Base-by-base conservation (phyloP, 1,140 invertebrate genomes). In the Lasioglossum albipes region DNA sequence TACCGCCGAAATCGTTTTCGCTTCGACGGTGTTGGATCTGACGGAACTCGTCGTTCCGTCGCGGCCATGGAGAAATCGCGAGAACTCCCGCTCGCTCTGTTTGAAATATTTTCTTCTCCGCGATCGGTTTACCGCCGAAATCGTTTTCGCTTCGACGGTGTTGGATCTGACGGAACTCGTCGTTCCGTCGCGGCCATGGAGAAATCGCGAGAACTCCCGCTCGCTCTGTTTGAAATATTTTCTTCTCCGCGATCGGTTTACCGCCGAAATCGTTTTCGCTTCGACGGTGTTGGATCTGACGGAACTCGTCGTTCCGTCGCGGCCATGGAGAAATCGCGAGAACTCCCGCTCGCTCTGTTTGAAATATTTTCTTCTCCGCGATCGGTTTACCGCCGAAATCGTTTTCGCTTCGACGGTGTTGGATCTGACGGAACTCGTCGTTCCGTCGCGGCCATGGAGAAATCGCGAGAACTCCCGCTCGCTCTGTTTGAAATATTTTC, bases 281-380 rank as follows among this genome's bases (percentile, higher is more conserved):
- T 20, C 18, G 41, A 59, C 54, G 12, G 45, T 12, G 10, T 49
- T 36, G 36, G 36, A 36, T 36, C 36, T 36, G 36, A 36, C 36
- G 36, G 36, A 36, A 36, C 36, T 36, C 27, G 45, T 45, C 45
- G 12, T 12, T 45, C 9, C 45, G 45, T n/a, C n/a, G n/a, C n/a
- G n/a, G n/a, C n/a, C n/a, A n/a, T n/a, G n/a, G n/a, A n/a, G n/a
- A 61, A 80, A 80, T 80, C 52, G 41, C 64, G 9, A 61, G 45
- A 49, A 1, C 52, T 20, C 36, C 18, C 41, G 16, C 36, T 36
- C 36, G 5, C 36, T 36, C n/a, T 27, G 0, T 9, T 16, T 5
- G 27, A 54, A 42, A 42, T 7, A 2, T 72, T 65, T 54, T 16
- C 22, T 67, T 45, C 18, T 16, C 6, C 36, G 10, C 18, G 2